Evolutionary conservation across 1,140 invertebrate species (phyloP), one percentile per base, ranked within the genome.

Genomic region (Triops longicaudatus): DNA sequence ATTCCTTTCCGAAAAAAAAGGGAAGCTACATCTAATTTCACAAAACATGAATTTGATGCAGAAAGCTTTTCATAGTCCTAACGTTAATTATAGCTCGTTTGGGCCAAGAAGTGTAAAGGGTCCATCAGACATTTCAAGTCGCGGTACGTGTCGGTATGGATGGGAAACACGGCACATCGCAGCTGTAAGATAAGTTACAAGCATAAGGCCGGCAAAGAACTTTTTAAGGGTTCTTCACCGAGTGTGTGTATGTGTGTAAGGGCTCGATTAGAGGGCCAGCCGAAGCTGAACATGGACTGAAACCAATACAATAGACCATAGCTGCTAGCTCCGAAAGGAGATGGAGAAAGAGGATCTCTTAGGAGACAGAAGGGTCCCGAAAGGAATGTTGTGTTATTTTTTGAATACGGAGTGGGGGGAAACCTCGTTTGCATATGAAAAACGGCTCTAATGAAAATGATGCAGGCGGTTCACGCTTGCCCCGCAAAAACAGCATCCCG

Each of bases 81-180:
- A 63, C 50, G 14, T 17, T 63, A 63, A 63, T 63, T 63, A 63
- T 63, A 63, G 50, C 50, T 63, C 50, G 50, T 22, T 63, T 22
- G 10, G 50, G 50, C 3, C 50, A n/a, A 63, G 50, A n/a, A 63
- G 50, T 63, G 50, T 63, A 63, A 63, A 63, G 22, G 50, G 22
- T 63, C 50, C 50, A 63, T 63, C 50, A 63, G 50, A 17, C n/a
- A 63, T 10, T 63, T 22, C 17, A 22, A 17, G 50, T 63, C 22
- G 50, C 22, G 50, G 50, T 17, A 63, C 50, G 50, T 63, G 50
- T 63, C 50, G 50, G 50, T 63, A 63, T 63, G 50, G 50, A 63
- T 63, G 50, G 50, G 50, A 63, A 63, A 63, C 50, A 63, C 50
- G 50, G 50, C n/a, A 63, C 50, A 63, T 63, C 50, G 50, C 50